Evolutionary conservation across 2,888 invertebrate genomes (phyloP).

Genomic region (Melieria crassipennis): DNA sequence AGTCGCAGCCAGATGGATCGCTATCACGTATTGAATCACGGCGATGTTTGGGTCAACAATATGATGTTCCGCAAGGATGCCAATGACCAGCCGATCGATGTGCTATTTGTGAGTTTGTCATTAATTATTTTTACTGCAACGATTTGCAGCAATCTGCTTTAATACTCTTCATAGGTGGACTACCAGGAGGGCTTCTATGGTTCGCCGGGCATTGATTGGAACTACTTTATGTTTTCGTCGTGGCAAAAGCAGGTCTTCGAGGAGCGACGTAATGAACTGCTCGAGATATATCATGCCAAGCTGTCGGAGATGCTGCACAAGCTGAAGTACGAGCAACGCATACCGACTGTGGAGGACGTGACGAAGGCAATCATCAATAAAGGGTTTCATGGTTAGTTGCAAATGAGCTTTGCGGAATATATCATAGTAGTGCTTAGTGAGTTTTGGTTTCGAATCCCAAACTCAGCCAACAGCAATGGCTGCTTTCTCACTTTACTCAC

Average conservation of each 20-base stretch:
- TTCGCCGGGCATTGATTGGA: constrained; percentile 57
- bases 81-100: constrained; percentile 56
- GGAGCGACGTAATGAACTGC: constrained; percentile 46
- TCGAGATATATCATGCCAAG: constrained; percentile 47
- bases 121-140: too few species aligned
- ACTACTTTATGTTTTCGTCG: constrained; percentile 55
- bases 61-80: constrained; percentile 64
- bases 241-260: constrained; percentile 49
- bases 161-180: constrained; percentile 47
- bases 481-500: too few species aligned
- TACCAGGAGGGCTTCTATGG: constrained; percentile 58
- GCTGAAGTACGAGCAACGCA: constrained; percentile 48
- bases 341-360: constrained; percentile 53
- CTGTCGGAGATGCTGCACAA: constrained; percentile 45
- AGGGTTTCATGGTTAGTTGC: constrained; percentile 49
- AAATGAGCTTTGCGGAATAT: not conserved
- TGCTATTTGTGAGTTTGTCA: constrained; percentile 55
- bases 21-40: constrained; percentile 67
- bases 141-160: not conserved
- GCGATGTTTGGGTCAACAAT: constrained; percentile 68
- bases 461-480: too few species aligned
- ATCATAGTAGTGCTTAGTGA: too few species aligned
- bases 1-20: constrained; percentile 47
- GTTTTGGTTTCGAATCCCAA: too few species aligned
- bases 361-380: constrained; percentile 50